These are phyloP conservation scores for Steinernema carpocapsae DNA, from an alignment of 2,888 invertebrate species.

Conservation along the genomic window DNA sequence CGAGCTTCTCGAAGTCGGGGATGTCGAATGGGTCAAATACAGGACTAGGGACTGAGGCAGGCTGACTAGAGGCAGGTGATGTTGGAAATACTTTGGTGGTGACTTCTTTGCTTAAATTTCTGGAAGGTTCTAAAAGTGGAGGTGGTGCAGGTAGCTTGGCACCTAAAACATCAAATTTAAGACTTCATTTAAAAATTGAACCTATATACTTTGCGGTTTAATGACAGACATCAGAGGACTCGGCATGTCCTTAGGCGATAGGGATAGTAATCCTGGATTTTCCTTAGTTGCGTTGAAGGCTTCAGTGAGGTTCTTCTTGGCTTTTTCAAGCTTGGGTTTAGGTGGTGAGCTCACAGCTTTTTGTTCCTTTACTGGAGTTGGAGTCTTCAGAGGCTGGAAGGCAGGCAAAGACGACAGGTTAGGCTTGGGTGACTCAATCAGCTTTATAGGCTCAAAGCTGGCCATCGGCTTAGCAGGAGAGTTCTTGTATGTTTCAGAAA, in stretches of 20 bases:
- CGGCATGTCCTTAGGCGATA: background rate
- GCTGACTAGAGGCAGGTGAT: constrained; percentile 26
- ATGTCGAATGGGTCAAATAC: constrained; percentile 31
- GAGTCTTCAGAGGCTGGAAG: background rate
- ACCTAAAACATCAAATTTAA: too few relatives aligned
- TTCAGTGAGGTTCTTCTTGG: background rate
- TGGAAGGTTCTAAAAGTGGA: background rate
- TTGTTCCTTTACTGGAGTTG: background rate
- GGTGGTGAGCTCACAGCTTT: background rate
- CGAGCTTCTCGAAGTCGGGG: constrained; percentile 5
- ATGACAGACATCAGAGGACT: background rate
- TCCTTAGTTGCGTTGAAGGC: background rate
- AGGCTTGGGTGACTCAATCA: background rate
- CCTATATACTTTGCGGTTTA: background rate
- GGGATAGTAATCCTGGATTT: background rate
- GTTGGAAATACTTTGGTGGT: constrained; percentile 2
- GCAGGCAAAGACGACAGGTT: background rate
- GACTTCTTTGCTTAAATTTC: constrained; percentile 9
- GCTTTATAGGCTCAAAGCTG: background rate
- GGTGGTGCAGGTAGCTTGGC: too few relatives aligned
- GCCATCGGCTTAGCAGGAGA: background rate
- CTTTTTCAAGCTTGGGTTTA: background rate
- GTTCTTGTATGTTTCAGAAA: background rate
- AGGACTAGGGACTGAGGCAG: constrained; percentile 18
- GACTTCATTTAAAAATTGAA: too few relatives aligned